A percentile compares a stretch with the other conserved stretches of the same genome.
phyloP scores from a whole-genome alignment of 2,888 invertebrate genomes.

The Eudemis profundana region DNA sequence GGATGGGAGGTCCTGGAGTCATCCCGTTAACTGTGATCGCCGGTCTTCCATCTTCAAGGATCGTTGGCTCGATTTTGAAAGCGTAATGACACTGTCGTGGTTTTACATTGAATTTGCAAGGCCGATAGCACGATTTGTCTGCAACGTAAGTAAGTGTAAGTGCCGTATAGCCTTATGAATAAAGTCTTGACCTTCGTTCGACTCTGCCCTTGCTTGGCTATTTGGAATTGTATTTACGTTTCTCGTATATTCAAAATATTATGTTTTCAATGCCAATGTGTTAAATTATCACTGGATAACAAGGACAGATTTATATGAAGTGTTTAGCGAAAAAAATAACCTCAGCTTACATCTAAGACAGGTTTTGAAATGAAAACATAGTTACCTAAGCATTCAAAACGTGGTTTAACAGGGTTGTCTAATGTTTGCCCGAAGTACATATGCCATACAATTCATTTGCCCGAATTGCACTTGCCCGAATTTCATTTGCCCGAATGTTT shows the following conservation, averaged over 20 bases:
- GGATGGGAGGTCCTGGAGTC: constrained; percentile 83
- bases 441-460: too few species aligned
- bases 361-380: too few species aligned
- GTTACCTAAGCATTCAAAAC: too few species aligned
- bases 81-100: constrained; percentile 73
- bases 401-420: too few species aligned
- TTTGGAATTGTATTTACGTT: not conserved
- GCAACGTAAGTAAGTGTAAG: constrained; percentile 51
- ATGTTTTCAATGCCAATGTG: not conserved
- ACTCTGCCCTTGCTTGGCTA: constrained; percentile 26
- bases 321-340: too few species aligned
- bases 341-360: too few species aligned
- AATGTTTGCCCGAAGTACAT: too few species aligned
- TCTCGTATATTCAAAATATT: not conserved
- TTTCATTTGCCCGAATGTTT: too few species aligned
- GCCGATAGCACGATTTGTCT: constrained; percentile 77
- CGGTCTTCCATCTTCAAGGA: constrained; percentile 64
- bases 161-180: constrained; percentile 21
- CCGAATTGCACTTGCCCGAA: too few species aligned
- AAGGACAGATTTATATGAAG: too few species aligned
- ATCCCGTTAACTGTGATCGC: constrained; percentile 70
- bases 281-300: not conserved
- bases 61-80: constrained; percentile 70
- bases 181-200: constrained; percentile 23
- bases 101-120: constrained; percentile 81